Evolutionary conservation across 2,888 invertebrate genomes (phyloP), one percentile per base, ranked within the genome.

Genomic region (Idaea straminata): DNA sequence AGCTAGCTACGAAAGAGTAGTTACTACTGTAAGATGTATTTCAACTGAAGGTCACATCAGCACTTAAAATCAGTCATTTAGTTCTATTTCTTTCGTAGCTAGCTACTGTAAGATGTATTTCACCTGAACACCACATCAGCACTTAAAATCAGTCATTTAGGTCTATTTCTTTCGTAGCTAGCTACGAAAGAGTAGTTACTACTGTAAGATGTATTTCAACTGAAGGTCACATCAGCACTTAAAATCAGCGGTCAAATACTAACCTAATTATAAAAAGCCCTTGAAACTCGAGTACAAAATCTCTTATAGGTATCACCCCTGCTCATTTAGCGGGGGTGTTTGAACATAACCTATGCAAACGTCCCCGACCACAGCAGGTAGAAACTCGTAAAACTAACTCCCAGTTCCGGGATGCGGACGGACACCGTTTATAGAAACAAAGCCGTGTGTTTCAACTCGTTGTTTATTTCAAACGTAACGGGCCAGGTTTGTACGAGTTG

Each of bases 351-450:
- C 68, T 70, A 68, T 69, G 66, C 68, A 68, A 72, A 72, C 69
- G 66, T 65, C 38, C 64, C 66, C 64, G 65, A 64, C 63, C 66
- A 61, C 71, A 77, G 75, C 74, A 77, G 74, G 77, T 76, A 71
- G 73, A 69, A 72, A 77, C 79, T 78, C 78, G 75, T 81, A 80
- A 82, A 78, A 80, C 77, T 77, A 78, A 78, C 79, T 72, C 67
- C 66, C 69, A 68, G 25, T 69, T 62, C 62, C 64, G 66, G 69
- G 66, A 69, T 64, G 63, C 68, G 63, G 64, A 70, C 71, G 74
- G 77, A 79, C 74, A 72, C 69, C 78, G 78, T 80, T 83, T 80
- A 80, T 72, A 76, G 78, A 77, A 79, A 83, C 83, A 81, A 83
- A 76, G 74, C 76, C 69, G 67, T 73, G 76, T 68, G 71, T 64